These are phyloP conservation scores for Tenthredo notha DNA, from an alignment of 2,888 invertebrate genomes.

Conservation along the genomic window DNA sequence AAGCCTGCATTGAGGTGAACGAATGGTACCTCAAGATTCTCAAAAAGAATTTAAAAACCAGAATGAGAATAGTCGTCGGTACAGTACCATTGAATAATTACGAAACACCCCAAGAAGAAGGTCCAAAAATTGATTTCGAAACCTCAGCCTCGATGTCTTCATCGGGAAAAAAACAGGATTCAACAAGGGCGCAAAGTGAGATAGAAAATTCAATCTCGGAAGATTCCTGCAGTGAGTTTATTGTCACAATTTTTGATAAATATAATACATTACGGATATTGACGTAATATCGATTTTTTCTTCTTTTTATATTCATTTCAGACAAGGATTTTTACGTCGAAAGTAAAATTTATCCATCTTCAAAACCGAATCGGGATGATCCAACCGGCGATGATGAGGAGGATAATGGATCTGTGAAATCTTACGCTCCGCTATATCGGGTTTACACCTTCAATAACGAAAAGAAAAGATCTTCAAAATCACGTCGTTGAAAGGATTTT, in stretches of 20 bases:
- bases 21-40: slow-evolving; percentile 74
- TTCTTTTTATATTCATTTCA: slow-evolving; percentile 54
- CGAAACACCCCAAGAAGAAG: slow-evolving; percentile 63
- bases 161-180: not conserved
- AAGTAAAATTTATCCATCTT: slow-evolving; percentile 72
- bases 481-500: slow-evolving; percentile 50
- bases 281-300: not conserved
- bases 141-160: not conserved
- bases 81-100: slow-evolving; percentile 70
- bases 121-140: not conserved
- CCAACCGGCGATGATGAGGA: slow-evolving; percentile 70
- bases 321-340: slow-evolving; percentile 65
- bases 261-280: not conserved
- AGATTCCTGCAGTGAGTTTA: not conserved
- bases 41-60: slow-evolving; percentile 71
- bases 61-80: slow-evolving; percentile 68
- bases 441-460: slow-evolving; percentile 68
- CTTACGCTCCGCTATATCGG: slow-evolving; percentile 71
- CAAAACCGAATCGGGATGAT: slow-evolving; percentile 73
- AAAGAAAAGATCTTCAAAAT: slow-evolving; percentile 20
- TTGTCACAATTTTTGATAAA: not conserved
- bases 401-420: slow-evolving; percentile 65
- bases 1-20: slow-evolving; percentile 69
- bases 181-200: not conserved
- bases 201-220: not conserved